Conservation (phyloP, 2,797 vertebrate species). For the Austrolebias charrua region DNA sequence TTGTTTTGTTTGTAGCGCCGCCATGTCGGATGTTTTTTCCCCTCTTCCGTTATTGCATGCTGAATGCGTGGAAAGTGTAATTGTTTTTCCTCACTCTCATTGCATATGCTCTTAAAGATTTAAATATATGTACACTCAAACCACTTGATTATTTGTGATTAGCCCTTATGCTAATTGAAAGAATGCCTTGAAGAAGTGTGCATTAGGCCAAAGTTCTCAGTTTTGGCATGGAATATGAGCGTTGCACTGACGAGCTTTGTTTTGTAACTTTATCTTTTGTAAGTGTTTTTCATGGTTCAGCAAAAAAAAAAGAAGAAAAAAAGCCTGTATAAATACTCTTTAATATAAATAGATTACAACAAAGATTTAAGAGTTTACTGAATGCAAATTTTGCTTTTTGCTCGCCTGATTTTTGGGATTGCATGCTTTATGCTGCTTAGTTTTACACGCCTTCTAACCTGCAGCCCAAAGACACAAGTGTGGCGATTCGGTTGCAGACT, state of each 20-base stretch:
- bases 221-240: slow-evolving; percentile 71
- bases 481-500: slow-evolving; percentile 41
- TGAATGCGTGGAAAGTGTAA: slow-evolving; percentile 56
- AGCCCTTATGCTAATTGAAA: slow-evolving; percentile 55
- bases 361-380: slow-evolving; percentile 30
- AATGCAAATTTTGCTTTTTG: slow-evolving; percentile 26
- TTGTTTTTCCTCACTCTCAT: slow-evolving; percentile 1
- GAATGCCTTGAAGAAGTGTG: slow-evolving; percentile 68
- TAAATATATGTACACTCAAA: slow-evolving; percentile 47
- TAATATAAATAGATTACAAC: slow-evolving; percentile 59
- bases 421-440: slow-evolving; percentile 52
- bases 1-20: slow-evolving; percentile 51
- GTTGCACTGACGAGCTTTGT: slow-evolving; percentile 71
- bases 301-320: slow-evolving; percentile 9
- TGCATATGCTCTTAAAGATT: slow-evolving; percentile 54
- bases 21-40: slow-evolving; percentile 32
- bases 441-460: slow-evolving; percentile 13
- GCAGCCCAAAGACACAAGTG: slow-evolving; percentile 69
- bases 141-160: slow-evolving; percentile 65
- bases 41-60: slow-evolving; percentile 60
- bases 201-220: slow-evolving; percentile 67
- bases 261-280: slow-evolving; percentile 59
- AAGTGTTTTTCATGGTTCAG: slow-evolving; percentile 58
- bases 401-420: slow-evolving; percentile 36
- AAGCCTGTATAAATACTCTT: slow-evolving; percentile 60